Conservation (phyloP, 2,888 invertebrate species). For the Perithous albicinctus region DNA sequence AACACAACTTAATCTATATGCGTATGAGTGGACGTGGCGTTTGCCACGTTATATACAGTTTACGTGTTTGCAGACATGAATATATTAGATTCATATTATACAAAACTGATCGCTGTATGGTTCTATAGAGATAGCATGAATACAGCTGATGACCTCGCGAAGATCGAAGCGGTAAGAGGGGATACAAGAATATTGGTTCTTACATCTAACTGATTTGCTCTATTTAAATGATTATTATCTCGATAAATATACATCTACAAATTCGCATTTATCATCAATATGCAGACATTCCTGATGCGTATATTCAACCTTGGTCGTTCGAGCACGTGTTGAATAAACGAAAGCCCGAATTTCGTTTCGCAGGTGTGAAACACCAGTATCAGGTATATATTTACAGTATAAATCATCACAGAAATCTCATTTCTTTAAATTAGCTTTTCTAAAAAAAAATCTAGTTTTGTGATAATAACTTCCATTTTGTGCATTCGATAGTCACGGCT, state of each 20-base stretch:
- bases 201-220: neutral
- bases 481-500: too few species aligned
- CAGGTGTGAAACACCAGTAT: neutral
- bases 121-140: too few species aligned
- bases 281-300: constrained; percentile 1
- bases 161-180: too few species aligned
- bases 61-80: neutral
- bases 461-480: too few species aligned
- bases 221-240: constrained; percentile 1
- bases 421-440: too few species aligned
- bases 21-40: neutral
- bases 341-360: neutral
- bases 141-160: too few species aligned
- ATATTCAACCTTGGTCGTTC: neutral
- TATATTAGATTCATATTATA: neutral
- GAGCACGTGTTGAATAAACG: constrained; percentile 15
- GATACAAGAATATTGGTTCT: neutral
- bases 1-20: neutral
- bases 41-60: neutral
- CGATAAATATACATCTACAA: neutral
- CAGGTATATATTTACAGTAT: neutral
- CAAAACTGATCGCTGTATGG: too few species aligned
- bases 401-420: neutral
- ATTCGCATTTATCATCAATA: too few species aligned
- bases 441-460: too few species aligned